Evolutionary conservation across 2,888 invertebrate species (phyloP).

Genomic region (Acronicta aceris): DNA sequence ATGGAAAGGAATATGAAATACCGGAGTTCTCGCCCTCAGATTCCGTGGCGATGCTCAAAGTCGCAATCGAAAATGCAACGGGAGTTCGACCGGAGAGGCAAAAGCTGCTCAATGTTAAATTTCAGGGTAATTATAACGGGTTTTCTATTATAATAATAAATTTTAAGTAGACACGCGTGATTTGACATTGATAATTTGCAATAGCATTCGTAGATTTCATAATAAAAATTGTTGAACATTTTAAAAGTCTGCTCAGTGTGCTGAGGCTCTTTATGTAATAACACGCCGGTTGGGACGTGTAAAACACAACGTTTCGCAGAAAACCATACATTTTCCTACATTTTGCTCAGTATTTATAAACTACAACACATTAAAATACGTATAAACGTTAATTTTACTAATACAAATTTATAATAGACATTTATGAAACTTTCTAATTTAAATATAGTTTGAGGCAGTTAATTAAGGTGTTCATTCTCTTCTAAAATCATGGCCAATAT

Average conservation of each 20-base stretch:
- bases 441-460: no score
- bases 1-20: slow-evolving; percentile 96
- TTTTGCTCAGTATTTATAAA: slow-evolving; percentile 18
- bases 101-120: slow-evolving; percentile 97
- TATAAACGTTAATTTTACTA: background rate
- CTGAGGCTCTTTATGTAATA: slow-evolving; percentile 45
- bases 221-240: background rate
- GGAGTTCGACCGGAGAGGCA: slow-evolving; percentile 97
- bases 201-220: background rate
- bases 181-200: background rate
- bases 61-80: slow-evolving; percentile 95
- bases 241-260: background rate
- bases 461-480: no score
- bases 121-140: slow-evolving; percentile 92
- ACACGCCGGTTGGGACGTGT: slow-evolving; percentile 35
- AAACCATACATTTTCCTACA: slow-evolving; percentile 37
- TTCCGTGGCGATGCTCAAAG: slow-evolving; percentile 95
- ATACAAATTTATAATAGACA: slow-evolving; percentile 4
- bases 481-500: no score
- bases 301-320: slow-evolving; percentile 23
- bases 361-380: slow-evolving; percentile 9
- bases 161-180: background rate
- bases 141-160: slow-evolving; percentile 14
- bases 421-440: slow-evolving; percentile 6
- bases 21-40: slow-evolving; percentile 93